These are phyloP conservation scores for Pagrus major DNA, from an alignment of 2,113 vertebrate genomes.

Conservation along the genomic window DNA sequence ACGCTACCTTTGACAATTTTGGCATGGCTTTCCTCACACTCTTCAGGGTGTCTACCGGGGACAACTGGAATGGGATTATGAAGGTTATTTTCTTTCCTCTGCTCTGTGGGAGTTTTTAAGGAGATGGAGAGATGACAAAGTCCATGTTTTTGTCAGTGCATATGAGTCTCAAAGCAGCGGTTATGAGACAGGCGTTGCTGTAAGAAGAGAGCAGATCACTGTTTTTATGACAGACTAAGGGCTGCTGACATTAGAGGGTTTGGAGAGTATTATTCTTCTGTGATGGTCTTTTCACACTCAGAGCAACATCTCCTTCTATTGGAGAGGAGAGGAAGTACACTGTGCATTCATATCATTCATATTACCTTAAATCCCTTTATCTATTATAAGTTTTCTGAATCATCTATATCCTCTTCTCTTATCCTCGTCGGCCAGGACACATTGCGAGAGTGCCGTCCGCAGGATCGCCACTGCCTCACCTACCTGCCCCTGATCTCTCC, in stretches of 20 bases:
- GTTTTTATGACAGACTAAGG: constrained; percentile 68
- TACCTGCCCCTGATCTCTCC: constrained; percentile 97
- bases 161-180: constrained; percentile 21
- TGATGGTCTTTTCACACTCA: constrained; percentile 48
- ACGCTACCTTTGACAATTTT: constrained; percentile 98
- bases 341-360: not conserved
- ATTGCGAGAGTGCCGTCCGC: constrained; percentile 90
- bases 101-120: constrained; percentile 9
- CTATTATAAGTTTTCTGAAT: constrained; percentile 10
- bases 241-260: constrained; percentile 57
- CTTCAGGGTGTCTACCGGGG: constrained; percentile 96
- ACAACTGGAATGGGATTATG: constrained; percentile 99
- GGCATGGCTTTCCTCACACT: constrained; percentile 99
- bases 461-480: constrained; percentile 93
- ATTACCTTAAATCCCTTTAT: constrained; percentile 28
- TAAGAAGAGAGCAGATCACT: constrained; percentile 53
- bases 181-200: constrained; percentile 44
- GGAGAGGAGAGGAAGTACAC: constrained; percentile 46
- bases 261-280: constrained; percentile 49
- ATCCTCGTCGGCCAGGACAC: constrained; percentile 87
- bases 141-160: constrained; percentile 30
- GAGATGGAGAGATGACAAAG: constrained; percentile 29
- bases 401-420: not conserved
- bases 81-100: constrained; percentile 85
- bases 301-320: constrained; percentile 66